Evolutionary conservation across 2,797 vertebrate genomes (phyloP).

Genomic region (Xenentodon cancila): DNA sequence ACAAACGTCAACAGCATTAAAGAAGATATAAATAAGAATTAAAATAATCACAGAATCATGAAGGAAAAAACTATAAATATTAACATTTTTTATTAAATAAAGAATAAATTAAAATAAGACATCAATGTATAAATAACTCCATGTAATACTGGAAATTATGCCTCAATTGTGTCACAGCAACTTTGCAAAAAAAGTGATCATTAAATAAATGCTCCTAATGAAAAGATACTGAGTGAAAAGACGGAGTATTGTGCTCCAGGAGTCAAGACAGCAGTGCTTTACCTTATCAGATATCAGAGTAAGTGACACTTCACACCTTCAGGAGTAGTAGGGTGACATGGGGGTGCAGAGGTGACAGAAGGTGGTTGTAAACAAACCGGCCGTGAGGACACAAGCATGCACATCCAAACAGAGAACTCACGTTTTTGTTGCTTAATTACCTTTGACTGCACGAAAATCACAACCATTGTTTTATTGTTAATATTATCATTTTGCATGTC

Average conservation of each 20-base stretch:
- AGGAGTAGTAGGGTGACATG: constrained; percentile 31
- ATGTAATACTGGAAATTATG: constrained; percentile 56
- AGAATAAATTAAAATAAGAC: constrained; percentile 79
- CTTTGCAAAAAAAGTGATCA: constrained; percentile 50
- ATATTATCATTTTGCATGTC: constrained; percentile 46
- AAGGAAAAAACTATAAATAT: constrained; percentile 59
- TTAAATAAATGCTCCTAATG: constrained; percentile 48
- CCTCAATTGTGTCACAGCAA: constrained; percentile 63
- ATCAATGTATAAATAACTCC: constrained; percentile 69
- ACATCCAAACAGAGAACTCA: constrained; percentile 51
- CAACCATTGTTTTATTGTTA: constrained; percentile 20
- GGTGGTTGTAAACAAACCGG: constrained; percentile 31
- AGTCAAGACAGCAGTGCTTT: constrained; percentile 32
- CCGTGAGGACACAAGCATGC: constrained; percentile 66
- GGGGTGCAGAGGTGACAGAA: constrained; percentile 1
- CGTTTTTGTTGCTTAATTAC: constrained; percentile 41
- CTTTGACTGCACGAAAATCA: constrained; percentile 60
- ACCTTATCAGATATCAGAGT: constrained; percentile 28
- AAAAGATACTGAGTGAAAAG: constrained; percentile 33
- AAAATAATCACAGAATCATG: constrained; percentile 3
- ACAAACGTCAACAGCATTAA: too few species aligned
- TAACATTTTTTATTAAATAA: constrained; percentile 76
- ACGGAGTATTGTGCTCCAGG: constrained; percentile 33
- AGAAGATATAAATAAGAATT: too few species aligned
- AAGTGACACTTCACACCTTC: constrained; percentile 45